Evolutionary conservation across 1,140 invertebrate genomes (phyloP).

Genomic region (Trigoniulus corallinus): DNA sequence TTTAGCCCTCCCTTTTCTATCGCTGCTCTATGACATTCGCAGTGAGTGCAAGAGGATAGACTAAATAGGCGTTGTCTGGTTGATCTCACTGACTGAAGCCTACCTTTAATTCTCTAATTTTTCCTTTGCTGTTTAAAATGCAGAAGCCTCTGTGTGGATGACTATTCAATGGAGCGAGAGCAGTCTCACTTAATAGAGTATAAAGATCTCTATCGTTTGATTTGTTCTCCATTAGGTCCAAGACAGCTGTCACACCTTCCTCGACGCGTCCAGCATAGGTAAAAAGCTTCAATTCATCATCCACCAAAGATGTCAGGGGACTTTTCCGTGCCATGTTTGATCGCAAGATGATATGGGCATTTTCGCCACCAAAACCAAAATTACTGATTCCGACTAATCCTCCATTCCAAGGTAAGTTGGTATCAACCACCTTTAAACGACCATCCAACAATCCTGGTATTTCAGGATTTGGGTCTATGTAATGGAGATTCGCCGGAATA

Average conservation of each 20-base stretch:
- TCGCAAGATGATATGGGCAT: conserved; percentile 36
- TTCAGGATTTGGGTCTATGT: conserved; percentile 33
- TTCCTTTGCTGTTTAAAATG: neutral
- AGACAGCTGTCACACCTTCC: conserved; percentile 48
- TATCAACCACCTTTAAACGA: conserved; percentile 17
- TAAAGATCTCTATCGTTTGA: neutral
- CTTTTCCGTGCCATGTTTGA: neutral
- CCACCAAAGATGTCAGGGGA: neutral
- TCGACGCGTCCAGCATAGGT: conserved; percentile 68
- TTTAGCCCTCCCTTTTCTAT: too few relatives aligned
- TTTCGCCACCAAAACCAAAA: conserved; percentile 44
- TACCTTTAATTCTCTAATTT: neutral
- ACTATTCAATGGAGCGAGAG: neutral
- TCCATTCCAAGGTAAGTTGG: conserved; percentile 25
- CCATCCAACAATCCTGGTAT: conserved; percentile 21
- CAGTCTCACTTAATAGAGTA: neutral
- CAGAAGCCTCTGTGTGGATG: neutral
- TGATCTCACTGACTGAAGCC: too few relatives aligned
- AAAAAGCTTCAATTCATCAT: conserved; percentile 31
- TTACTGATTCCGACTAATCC: conserved; percentile 39
- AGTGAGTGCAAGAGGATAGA: too few relatives aligned
- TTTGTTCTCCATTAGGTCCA: conserved; percentile 29
- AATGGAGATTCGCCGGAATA: conserved; percentile 38
- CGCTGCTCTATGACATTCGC: too few relatives aligned
- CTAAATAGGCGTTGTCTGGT: too few relatives aligned